These are phyloP conservation scores for Corythornis madagascariensis DNA, from an alignment of 2,113 vertebrate species.

Conservation along the genomic window DNA sequence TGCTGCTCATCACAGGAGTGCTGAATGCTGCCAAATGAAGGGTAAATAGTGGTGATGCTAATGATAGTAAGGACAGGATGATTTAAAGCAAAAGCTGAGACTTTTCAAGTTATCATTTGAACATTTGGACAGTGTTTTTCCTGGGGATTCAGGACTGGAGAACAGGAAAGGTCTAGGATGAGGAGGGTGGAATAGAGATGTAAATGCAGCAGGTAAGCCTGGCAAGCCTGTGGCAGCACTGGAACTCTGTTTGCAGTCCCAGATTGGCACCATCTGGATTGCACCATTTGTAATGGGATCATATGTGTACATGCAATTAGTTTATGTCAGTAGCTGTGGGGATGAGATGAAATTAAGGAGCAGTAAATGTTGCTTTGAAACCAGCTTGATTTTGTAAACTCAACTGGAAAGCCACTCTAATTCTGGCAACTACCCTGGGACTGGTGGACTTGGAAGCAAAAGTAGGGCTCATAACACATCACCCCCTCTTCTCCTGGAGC, in stretches of 20 bases:
- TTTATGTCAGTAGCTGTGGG: slow-evolving; percentile 61
- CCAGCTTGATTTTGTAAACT: slow-evolving; percentile 51
- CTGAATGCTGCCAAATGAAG: background rate
- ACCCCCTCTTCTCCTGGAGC: background rate
- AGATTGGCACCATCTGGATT: slow-evolving; percentile 64
- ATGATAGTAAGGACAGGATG: background rate
- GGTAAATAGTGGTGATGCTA: background rate
- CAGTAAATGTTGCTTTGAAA: slow-evolving; percentile 52
- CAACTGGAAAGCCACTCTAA: slow-evolving; percentile 24
- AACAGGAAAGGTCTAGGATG: background rate
- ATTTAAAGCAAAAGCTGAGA: background rate
- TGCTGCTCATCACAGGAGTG: background rate
- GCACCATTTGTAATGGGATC: slow-evolving; percentile 52
- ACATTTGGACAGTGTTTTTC: background rate
- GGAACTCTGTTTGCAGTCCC: slow-evolving; percentile 16
- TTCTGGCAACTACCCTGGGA: slow-evolving; percentile 25
- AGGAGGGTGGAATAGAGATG: background rate
- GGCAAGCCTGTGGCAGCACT: slow-evolving; percentile 25
- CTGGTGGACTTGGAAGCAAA: slow-evolving; percentile 14
- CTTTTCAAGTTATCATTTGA: background rate
- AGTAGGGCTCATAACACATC: background rate
- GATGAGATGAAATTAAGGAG: slow-evolving; percentile 55
- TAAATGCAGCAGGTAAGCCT: slow-evolving; percentile 16
- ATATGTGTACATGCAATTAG: slow-evolving; percentile 50
- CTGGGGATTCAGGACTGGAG: rapidly evolving